Base-by-base conservation (phyloP, 2,797 vertebrate genomes). In the Sylvilagus floridanus region DNA sequence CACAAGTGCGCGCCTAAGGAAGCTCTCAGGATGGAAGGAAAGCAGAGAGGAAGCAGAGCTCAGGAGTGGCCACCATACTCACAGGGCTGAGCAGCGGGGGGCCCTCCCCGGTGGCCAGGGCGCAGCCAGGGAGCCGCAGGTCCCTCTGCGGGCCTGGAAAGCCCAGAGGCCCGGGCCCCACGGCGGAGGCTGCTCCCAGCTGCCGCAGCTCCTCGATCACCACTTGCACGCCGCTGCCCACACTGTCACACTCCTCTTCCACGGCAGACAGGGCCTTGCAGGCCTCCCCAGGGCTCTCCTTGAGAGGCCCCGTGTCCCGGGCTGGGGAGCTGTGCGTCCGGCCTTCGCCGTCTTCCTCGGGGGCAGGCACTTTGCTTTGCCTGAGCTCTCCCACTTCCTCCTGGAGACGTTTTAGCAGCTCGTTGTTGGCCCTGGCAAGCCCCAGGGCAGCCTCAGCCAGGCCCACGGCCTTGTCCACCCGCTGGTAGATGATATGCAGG, bases 401-500 rank as follows among this genome's bases (percentile, higher is more conserved):
- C 84, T 98, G 98, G 7, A 98, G 97, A 10, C 96, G 97, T 76
- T 93, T 97, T 66, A 98, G 73, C 83, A 98, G 42, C 65, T 97
- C 97, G 1, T 98, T 97, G 95, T 98, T 98, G 95, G 98, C 97
- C 63, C 95, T 97, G 26, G 98, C 98, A 1, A 98, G 96, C 24
- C 88, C 94, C 69, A 98, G 93, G 1, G 98, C 98, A 5, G 98
- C 96, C 93, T 98, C 98, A 0, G 98, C 98, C 76, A 98, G 96
- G 13, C 98, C 96, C 72, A 98, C 98, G 0, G 98, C 98, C 92
- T 98, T 98, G 30, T 98, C 98, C 19, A 98, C 97, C 2, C 98
- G 96, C 82, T 98, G 98, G 95, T 98, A 98, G 91, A 98, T 98
- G 17, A 98, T 57, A 16, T 98, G 98, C n/a, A 98, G 97, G 65